These are phyloP conservation scores for Babylonia areolata DNA, from an alignment of 1,140 invertebrate species.

Conservation along the genomic window DNA sequence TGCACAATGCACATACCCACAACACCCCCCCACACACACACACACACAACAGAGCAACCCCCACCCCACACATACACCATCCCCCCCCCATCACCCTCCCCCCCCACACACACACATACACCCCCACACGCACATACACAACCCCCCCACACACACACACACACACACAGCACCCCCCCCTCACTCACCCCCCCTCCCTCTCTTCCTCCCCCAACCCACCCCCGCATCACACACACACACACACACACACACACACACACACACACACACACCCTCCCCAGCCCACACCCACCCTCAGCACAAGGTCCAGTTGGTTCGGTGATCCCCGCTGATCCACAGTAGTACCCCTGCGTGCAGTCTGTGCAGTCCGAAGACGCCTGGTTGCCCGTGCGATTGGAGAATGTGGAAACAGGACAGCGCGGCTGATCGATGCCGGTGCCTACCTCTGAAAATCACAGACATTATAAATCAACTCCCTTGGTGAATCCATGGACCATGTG, in stretches of 20 bases:
- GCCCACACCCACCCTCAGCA: slow-evolving; percentile 56
- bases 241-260: slow-evolving; percentile 13
- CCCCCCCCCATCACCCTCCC: no score
- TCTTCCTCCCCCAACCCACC: background rate
- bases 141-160: background rate
- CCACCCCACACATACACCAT: no score
- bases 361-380: slow-evolving; percentile 59
- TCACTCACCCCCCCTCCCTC: background rate
- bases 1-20: background rate
- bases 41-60: background rate
- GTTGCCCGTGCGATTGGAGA: slow-evolving; percentile 66
- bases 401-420: slow-evolving; percentile 69
- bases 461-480: no score
- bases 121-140: background rate
- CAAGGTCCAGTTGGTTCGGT: slow-evolving; percentile 68
- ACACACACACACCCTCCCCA: background rate
- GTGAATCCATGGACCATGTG: no score
- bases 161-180: background rate
- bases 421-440: slow-evolving; percentile 65
- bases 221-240: background rate
- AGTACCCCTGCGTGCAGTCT: slow-evolving; percentile 66
- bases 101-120: background rate
- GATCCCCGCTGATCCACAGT: slow-evolving; percentile 67
- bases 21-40: background rate
- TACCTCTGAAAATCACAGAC: slow-evolving; percentile 45